phyloP scores from a whole-genome alignment of 2,797 vertebrate genomes.

The Distichodus sexfasciatus region DNA sequence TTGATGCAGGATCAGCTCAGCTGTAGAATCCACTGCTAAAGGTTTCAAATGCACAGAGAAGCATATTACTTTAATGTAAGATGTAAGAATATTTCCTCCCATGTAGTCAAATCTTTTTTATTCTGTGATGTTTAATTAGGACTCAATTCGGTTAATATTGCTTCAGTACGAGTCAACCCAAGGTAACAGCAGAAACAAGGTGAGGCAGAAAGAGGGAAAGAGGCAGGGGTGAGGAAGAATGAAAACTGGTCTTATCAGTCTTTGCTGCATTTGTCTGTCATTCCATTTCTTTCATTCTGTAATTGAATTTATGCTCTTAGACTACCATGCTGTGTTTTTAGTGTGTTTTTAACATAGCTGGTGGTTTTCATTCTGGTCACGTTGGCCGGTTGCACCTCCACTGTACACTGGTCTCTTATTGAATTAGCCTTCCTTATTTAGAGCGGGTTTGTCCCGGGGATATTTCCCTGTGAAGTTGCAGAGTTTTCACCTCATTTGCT shows the following conservation, averaged over 20 bases:
- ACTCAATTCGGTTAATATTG: not conserved
- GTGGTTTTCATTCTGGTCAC: slow-evolving; percentile 54
- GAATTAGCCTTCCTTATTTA: slow-evolving; percentile 44
- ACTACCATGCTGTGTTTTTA: slow-evolving; percentile 10
- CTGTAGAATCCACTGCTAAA: not conserved
- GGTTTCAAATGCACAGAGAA: not conserved
- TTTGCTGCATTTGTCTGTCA: slow-evolving; percentile 22
- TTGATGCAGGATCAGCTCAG: not conserved
- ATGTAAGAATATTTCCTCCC: not conserved
- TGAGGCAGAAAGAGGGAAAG: not conserved
- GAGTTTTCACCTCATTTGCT: slow-evolving; percentile 21
- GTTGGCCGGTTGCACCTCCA: slow-evolving; percentile 22
- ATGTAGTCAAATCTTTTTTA: not conserved
- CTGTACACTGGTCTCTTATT: slow-evolving; percentile 43
- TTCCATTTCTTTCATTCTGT: slow-evolving; percentile 32
- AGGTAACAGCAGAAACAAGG: slow-evolving; percentile 11
- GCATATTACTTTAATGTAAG: not conserved
- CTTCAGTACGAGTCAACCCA: slow-evolving; percentile 1
- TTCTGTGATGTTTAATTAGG: not conserved
- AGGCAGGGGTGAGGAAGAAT: slow-evolving; percentile 10
- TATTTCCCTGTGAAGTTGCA: slow-evolving; percentile 35
- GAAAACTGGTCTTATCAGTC: slow-evolving; percentile 21
- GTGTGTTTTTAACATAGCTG: slow-evolving; percentile 47
- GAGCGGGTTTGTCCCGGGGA: slow-evolving; percentile 28
- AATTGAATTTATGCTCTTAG: slow-evolving; percentile 46